Percentiles rank a stretch among this genome's conserved stretches.
These are phyloP conservation scores for Coelopa frigida DNA, from an alignment of 1,140 invertebrate species.

Conservation along the genomic window DNA sequence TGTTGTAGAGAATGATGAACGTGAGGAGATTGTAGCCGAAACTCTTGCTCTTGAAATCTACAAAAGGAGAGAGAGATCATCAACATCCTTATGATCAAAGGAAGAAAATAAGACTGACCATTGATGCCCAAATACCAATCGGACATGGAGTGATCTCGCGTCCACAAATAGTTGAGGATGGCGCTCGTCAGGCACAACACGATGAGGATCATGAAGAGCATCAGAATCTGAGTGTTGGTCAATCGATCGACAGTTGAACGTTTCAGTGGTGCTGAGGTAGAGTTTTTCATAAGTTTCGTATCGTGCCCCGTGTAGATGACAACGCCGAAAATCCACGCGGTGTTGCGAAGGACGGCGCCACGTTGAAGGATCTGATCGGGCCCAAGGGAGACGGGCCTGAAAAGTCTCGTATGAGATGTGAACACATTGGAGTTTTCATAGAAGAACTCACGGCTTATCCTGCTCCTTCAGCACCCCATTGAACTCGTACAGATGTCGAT, in stretches of 20 bases:
- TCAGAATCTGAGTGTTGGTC: conserved; percentile 90
- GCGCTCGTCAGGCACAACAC: conserved; percentile 83
- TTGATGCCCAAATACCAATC: conserved; percentile 82
- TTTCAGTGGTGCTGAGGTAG: conserved; percentile 60
- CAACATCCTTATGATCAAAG: not conserved
- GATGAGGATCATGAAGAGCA: conserved; percentile 89
- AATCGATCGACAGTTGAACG: conserved; percentile 89
- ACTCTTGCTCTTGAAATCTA: conserved; percentile 66
- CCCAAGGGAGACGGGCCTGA: conserved; percentile 68
- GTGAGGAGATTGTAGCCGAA: conserved; percentile 95
- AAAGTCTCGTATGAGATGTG: conserved; percentile 15
- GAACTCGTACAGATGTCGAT: conserved; percentile 95
- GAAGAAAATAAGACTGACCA: conserved; percentile 47
- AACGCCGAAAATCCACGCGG: conserved; percentile 84
- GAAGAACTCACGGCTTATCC: conserved; percentile 61
- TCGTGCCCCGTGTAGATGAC: conserved; percentile 97
- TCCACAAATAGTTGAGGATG: conserved; percentile 83
- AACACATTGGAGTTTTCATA: not conserved
- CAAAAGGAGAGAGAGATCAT: conserved; percentile 44
- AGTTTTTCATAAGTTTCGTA: conserved; percentile 95
- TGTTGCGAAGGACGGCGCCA: conserved; percentile 93
- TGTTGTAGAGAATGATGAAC: conserved; percentile 99
- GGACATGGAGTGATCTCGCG: conserved; percentile 52
- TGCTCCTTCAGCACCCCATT: conserved; percentile 78
- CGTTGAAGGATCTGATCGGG: conserved; percentile 91